These are phyloP conservation scores for Manduca sexta DNA, from an alignment of 1,140 invertebrate genomes.

Conservation along the genomic window DNA sequence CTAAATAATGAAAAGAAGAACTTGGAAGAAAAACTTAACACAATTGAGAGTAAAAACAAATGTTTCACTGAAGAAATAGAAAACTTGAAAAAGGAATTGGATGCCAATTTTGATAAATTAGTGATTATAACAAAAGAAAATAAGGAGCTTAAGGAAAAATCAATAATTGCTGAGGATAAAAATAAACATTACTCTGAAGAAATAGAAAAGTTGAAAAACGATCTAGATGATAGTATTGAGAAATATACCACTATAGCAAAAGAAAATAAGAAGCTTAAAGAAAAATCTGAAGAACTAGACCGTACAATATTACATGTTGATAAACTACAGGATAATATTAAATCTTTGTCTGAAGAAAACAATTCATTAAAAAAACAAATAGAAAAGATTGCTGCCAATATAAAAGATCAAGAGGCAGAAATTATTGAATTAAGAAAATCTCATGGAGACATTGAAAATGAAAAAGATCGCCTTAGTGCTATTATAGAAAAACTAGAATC, in stretches of 20 bases:
- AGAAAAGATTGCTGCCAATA: conserved; percentile 60
- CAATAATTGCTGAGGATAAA: no score
- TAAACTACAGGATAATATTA: conserved; percentile 23
- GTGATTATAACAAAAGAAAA: no score
- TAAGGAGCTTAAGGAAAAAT: no score
- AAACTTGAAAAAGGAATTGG: conserved; percentile 15
- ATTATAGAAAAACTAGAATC: conserved; percentile 65
- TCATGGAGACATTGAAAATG: conserved; percentile 64
- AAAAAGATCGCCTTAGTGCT: conserved; percentile 69
- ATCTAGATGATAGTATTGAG: no score
- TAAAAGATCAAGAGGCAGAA: conserved; percentile 67
- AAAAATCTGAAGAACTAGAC: conserved; percentile 19
- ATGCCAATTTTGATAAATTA: conserved; percentile 9
- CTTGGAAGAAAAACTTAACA: conserved; percentile 10
- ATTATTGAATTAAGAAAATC: conserved; percentile 64
- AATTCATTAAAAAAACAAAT: conserved; percentile 51
- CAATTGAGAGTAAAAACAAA: conserved; percentile 11
- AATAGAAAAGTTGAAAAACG: no score
- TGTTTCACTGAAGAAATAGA: conserved; percentile 21
- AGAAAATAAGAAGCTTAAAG: conserved; percentile 7
- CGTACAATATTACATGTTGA: conserved; percentile 21
- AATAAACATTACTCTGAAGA: no score
- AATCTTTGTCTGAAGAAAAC: conserved; percentile 50
- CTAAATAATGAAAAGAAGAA: conserved; percentile 17
- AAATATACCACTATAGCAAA: conserved; percentile 13